A percentile compares a stretch with the other conserved stretches of the same genome.
phyloP scores from a whole-genome alignment of 2,797 vertebrate genomes.

The Platalea minor region DNA sequence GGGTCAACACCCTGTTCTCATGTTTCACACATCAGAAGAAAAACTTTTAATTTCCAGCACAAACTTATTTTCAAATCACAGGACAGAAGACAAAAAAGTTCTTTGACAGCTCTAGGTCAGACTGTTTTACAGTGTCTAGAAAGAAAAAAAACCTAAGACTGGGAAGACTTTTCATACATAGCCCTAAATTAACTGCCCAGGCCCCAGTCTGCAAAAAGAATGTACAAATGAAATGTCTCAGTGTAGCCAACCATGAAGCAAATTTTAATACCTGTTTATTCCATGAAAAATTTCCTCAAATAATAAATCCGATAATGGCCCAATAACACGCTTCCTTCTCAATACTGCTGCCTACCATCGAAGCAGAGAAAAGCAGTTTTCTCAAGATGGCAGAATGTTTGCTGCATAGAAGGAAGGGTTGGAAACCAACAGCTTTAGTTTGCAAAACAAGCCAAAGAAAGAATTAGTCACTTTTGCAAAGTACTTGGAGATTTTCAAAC shows the following conservation, averaged over 20 bases:
- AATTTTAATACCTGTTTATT: neutral
- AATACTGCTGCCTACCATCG: neutral
- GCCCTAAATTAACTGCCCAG: neutral
- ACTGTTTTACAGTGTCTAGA: neutral
- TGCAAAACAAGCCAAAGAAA: neutral
- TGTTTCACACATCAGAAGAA: neutral
- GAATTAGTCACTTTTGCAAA: neutral
- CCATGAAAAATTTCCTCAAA: neutral
- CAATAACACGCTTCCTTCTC: neutral
- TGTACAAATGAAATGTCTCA: neutral
- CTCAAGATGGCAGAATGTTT: neutral
- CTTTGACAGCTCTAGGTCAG: neutral
- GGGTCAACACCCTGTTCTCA: neutral
- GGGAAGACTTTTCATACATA: neutral
- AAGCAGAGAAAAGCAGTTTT: neutral
- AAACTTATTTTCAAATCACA: neutral
- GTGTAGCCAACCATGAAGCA: neutral
- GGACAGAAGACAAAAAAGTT: neutral
- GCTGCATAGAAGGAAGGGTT: neutral
- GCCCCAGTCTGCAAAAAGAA: neutral
- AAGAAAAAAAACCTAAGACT: neutral
- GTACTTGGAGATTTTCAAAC: neutral
- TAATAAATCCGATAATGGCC: neutral
- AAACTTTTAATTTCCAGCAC: neutral
- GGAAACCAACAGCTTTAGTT: neutral